A percentile compares a stretch with the other conserved stretches of the same genome.
These are phyloP conservation scores for Opisthocomus hoazin DNA, from an alignment of 2,113 vertebrate species.

Conservation along the genomic window DNA sequence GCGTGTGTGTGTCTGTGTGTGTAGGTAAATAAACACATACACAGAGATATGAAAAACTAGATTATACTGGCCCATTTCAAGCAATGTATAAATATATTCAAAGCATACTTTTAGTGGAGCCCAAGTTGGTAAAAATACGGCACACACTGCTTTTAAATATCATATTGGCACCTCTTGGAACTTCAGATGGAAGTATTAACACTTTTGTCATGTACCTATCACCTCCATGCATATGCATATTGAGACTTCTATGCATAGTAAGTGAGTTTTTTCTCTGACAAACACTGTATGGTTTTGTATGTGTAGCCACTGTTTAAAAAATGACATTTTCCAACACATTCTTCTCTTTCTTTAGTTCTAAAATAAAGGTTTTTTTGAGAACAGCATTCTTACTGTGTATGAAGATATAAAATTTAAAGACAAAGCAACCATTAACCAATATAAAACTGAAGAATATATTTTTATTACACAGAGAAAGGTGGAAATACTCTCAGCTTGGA, in stretches of 20 bases:
- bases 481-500: not conserved
- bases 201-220: slow-evolving; percentile 38
- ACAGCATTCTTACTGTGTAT: not conserved
- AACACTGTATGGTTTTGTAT: not conserved
- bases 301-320: not conserved
- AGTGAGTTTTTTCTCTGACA: not conserved
- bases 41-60: not conserved
- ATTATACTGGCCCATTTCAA: not conserved
- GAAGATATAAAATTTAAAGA: not conserved
- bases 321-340: not conserved
- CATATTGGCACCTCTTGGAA: slow-evolving; percentile 9
- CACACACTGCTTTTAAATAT: slow-evolving; percentile 7
- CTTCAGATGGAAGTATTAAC: slow-evolving; percentile 56
- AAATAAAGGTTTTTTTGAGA: not conserved
- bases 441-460: not conserved
- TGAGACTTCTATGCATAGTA: slow-evolving; percentile 4
- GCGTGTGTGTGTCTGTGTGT: accelerated
- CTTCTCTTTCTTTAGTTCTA: not conserved
- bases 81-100: not conserved
- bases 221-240: slow-evolving; percentile 28
- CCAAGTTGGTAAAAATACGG: not conserved
- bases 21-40: not conserved
- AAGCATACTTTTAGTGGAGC: not conserved
- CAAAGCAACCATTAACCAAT: not conserved
- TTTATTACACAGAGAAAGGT: not conserved